Conservation (phyloP, 2,113 vertebrate species). For the Marmota monax region DNA sequence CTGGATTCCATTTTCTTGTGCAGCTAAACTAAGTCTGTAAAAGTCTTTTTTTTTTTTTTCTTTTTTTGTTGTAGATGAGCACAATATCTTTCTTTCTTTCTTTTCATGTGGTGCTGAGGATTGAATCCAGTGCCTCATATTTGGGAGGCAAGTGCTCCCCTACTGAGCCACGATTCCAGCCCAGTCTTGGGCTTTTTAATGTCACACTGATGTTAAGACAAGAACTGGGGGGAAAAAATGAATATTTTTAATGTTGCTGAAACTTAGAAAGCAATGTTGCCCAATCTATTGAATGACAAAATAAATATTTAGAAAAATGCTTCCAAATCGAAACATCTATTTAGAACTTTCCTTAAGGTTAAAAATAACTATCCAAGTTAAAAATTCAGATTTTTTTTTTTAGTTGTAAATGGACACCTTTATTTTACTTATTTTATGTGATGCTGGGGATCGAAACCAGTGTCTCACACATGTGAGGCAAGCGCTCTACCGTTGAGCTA, state of each 20-base stretch:
- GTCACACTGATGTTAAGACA: slow-evolving; percentile 74
- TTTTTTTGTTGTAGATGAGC: too few species aligned
- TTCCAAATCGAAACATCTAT: slow-evolving; percentile 69
- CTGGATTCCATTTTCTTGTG: slow-evolving; percentile 81
- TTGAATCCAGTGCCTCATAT: too few species aligned
- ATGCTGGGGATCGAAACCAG: too few species aligned
- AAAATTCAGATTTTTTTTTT: not conserved
- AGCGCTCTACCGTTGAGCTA: too few species aligned
- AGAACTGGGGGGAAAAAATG: slow-evolving; percentile 61
- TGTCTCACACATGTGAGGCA: too few species aligned
- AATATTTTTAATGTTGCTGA: slow-evolving; percentile 70
- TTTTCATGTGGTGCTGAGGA: too few species aligned
- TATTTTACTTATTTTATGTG: too few species aligned
- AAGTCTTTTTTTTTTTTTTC: not conserved
- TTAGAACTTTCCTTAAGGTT: slow-evolving; percentile 69
- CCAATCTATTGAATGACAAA: slow-evolving; percentile 70
- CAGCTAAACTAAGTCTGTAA: slow-evolving; percentile 83
- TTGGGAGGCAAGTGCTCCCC: too few species aligned
- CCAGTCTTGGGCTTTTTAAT: slow-evolving; percentile 69
- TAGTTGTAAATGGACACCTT: too few species aligned
- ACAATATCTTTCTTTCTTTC: too few species aligned
- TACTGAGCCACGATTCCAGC: too few species aligned
- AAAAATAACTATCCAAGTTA: slow-evolving; percentile 62
- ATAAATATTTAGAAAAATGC: slow-evolving; percentile 70
- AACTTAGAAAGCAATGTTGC: slow-evolving; percentile 65